phyloP scores from a whole-genome alignment of 35 echinoderm and acorn worm species.

The Lytechinus variegatus region DNA sequence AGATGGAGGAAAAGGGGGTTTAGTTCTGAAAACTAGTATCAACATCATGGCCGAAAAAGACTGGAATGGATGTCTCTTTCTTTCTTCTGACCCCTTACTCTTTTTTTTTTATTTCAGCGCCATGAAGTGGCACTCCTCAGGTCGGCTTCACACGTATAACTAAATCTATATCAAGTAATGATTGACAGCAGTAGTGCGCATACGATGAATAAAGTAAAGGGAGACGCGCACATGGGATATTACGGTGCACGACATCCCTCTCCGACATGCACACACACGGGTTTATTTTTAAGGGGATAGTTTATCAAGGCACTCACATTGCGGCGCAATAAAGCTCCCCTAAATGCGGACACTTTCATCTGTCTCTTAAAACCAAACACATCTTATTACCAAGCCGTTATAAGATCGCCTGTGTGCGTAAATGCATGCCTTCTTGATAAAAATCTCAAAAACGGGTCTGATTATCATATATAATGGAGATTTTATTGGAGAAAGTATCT shows the following conservation, averaged over 20 bases:
- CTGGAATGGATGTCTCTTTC: not conserved
- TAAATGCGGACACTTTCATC: constrained; percentile 24
- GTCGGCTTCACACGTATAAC: constrained; percentile 2
- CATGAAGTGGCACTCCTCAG: not conserved
- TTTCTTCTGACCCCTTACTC: constrained; percentile 35
- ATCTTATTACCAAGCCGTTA: constrained; percentile 49
- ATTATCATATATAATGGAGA: constrained; percentile 57
- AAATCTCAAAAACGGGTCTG: constrained; percentile 42
- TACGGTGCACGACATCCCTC: not conserved
- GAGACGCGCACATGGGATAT: constrained; percentile 25
- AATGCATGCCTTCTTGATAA: constrained; percentile 47
- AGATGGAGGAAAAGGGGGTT: not conserved
- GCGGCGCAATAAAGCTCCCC: constrained; percentile 15
- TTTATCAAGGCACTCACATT: not conserved
- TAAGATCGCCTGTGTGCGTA: constrained; percentile 33
- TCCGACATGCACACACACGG: constrained; percentile 39
- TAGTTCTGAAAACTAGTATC: not conserved
- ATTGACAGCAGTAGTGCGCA: constrained; percentile 26
- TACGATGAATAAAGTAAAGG: constrained; percentile 18
- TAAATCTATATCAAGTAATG: constrained; percentile 51
- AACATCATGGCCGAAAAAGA: not conserved
- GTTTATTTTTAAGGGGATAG: constrained; percentile 4
- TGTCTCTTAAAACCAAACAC: constrained; percentile 37
- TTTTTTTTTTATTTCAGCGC: not conserved
- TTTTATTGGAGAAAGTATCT: constrained; percentile 43